Base-by-base conservation (phyloP, 2,888 invertebrate species). In the Dermolepida albohirtum region DNA sequence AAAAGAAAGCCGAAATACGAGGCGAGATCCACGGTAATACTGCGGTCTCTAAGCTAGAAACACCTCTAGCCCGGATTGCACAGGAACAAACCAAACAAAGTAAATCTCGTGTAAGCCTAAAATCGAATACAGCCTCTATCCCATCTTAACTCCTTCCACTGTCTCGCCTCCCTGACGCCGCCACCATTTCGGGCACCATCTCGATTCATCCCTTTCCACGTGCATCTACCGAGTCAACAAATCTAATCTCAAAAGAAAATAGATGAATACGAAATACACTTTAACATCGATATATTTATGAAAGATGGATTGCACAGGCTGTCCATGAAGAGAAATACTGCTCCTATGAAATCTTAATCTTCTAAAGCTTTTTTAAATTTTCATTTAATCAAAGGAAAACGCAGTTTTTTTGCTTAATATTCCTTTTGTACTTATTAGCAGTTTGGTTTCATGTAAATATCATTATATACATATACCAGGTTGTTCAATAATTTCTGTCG, bases 61-160 rank as follows among this genome's bases (percentile, higher is more conserved):
- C 66, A 59, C 59, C 66, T 66, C 66, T 51, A 66, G 55, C 66
- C 66, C 27, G 68, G 65, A 65, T 65, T 65, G 68, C 64, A 67
- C 69, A 27, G 63, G 66, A 54, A 66, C 66, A 78, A 78, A 77
- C 77, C 78, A 79, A 78, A 78, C 79, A 78, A 76, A 75, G 75
- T 77, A 78, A 79, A 79, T 79, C 79, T 79, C 75, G 72, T 73
- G 72, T 77, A 78, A 78, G 76, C 78, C 74, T 72, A 74, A 78
- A 78, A 78, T 77, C 77, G 79, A 78, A 78, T 77, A 75, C 76
- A 75, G 71, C 68, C 75, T 76, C 73, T 73, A 78, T 78, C 76
- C 75, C 72, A 71, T 74, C 76, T 74, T 75, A 75, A 73, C 74
- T 73, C 73, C 74, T 74, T 74, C 71, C 66, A 64, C 40, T 14